Percentiles rank a stretch among this genome's conserved stretches.
These are phyloP conservation scores for Corythaeola cristata DNA, from an alignment of 2,113 vertebrate species.

Conservation along the genomic window DNA sequence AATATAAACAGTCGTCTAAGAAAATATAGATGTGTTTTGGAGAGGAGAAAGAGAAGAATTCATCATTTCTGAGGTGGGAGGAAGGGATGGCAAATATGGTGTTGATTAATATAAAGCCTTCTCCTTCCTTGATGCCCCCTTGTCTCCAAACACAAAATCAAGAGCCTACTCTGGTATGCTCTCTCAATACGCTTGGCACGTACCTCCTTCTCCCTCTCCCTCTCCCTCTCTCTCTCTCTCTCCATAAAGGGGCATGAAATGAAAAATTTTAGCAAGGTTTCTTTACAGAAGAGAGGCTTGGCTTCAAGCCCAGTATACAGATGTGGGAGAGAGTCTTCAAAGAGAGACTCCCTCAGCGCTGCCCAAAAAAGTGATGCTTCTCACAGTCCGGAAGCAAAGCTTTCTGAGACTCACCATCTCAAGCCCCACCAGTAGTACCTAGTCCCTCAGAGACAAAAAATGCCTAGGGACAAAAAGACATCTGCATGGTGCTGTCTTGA, in stretches of 20 bases:
- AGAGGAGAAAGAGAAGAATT: background rate
- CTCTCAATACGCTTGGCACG: background rate
- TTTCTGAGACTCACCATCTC: background rate
- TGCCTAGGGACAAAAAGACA: background rate
- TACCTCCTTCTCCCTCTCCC: background rate
- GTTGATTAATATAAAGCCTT: constrained; percentile 21
- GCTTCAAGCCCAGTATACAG: constrained; percentile 8
- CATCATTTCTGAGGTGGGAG: constrained; percentile 2
- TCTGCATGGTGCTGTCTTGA: background rate
- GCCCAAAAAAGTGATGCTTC: background rate
- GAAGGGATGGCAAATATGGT: background rate
- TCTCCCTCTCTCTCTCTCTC: background rate
- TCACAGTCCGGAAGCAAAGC: background rate
- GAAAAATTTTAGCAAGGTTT: constrained; percentile 35
- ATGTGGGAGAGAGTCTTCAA: constrained; percentile 13
- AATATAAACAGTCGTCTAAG: background rate
- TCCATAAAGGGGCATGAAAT: constrained; percentile 24
- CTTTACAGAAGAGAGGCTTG: constrained; percentile 16
- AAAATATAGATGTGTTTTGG: background rate
- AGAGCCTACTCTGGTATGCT: background rate
- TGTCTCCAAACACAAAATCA: background rate
- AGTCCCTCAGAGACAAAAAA: background rate
- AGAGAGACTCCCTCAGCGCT: background rate
- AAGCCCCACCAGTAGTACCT: background rate
- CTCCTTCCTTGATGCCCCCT: background rate